Conservation (phyloP, 2,888 invertebrate genomes). For the Meganola albula region DNA sequence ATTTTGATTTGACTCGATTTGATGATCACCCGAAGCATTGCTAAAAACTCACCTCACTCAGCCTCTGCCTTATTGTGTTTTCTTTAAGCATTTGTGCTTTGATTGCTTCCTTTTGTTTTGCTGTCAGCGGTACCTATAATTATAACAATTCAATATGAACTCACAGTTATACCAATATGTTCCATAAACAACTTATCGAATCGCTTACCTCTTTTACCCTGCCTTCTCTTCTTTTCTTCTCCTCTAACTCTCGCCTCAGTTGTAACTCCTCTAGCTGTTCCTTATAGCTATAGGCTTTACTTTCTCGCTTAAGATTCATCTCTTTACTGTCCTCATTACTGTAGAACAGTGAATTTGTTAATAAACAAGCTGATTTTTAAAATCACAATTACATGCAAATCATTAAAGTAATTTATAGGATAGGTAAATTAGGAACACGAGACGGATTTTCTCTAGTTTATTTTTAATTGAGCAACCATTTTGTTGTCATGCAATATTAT, state of each 20-base stretch:
- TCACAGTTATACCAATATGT: background rate
- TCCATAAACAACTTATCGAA: background rate
- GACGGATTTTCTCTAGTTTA: too few relatives aligned
- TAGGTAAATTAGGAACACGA: too few relatives aligned
- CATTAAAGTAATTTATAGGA: too few relatives aligned
- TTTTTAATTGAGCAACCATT: too few relatives aligned
- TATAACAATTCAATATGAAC: background rate
- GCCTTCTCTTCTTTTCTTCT: conserved; percentile 88
- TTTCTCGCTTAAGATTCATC: conserved; percentile 95
- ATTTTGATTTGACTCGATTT: too few relatives aligned
- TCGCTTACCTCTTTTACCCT: conserved; percentile 79
- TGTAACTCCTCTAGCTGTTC: conserved; percentile 97
- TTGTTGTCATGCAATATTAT: too few relatives aligned
- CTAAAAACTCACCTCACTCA: conserved; percentile 75
- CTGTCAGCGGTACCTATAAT: conserved; percentile 65
- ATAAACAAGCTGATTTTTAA: too few relatives aligned
- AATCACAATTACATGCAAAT: too few relatives aligned
- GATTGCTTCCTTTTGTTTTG: conserved; percentile 95
- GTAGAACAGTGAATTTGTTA: too few relatives aligned
- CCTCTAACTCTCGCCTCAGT: conserved; percentile 93
- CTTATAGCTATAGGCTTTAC: conserved; percentile 96
- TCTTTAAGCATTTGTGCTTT: conserved; percentile 93
- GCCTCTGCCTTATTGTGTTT: conserved; percentile 82
- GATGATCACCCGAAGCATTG: too few relatives aligned
- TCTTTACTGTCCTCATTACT: conserved; percentile 70